phyloP scores from a whole-genome alignment of 2,888 invertebrate species.

The Acleris holmiana region DNA sequence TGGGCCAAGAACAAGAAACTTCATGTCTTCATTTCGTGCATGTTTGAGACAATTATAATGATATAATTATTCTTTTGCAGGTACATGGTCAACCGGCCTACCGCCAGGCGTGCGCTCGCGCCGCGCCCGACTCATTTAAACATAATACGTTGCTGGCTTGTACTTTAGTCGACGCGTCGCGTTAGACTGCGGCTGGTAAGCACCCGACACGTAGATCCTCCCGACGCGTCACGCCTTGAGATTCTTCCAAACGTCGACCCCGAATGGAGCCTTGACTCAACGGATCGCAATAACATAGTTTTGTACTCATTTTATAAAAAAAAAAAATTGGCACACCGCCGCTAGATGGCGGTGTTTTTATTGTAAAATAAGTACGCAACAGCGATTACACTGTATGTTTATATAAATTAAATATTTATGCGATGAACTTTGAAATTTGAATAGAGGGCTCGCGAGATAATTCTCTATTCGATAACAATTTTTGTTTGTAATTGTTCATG shows the following conservation, averaged over 20 bases:
- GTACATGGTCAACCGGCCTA: slow-evolving; percentile 33
- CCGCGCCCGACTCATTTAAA: slow-evolving; percentile 23
- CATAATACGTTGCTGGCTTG: slow-evolving; percentile 51
- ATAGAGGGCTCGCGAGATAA: slow-evolving; percentile 35
- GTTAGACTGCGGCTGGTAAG: slow-evolving; percentile 45
- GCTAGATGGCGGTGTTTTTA: slow-evolving; percentile 18
- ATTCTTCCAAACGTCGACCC: slow-evolving; percentile 38
- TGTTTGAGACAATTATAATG: no score
- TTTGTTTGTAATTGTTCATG: slow-evolving; percentile 71
- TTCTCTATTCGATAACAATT: slow-evolving; percentile 42
- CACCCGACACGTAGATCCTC: slow-evolving; percentile 27
- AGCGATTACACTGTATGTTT: slow-evolving; percentile 46
- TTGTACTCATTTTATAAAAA: slow-evolving; percentile 30
- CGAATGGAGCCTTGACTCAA: neutral
- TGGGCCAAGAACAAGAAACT: no score
- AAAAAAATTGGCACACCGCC: slow-evolving; percentile 15
- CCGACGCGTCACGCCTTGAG: slow-evolving; percentile 36
- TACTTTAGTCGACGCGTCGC: slow-evolving; percentile 45
- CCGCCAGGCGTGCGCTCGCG: slow-evolving; percentile 34
- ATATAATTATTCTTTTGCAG: slow-evolving; percentile 19
- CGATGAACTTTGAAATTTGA: slow-evolving; percentile 46
- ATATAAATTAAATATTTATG: slow-evolving; percentile 55
- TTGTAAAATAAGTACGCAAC: slow-evolving; percentile 32
- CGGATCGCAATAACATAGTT: slow-evolving; percentile 35
- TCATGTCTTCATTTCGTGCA: no score